phyloP scores from a whole-genome alignment of 1,140 invertebrate species.

The Drosophila neocordata region DNA sequence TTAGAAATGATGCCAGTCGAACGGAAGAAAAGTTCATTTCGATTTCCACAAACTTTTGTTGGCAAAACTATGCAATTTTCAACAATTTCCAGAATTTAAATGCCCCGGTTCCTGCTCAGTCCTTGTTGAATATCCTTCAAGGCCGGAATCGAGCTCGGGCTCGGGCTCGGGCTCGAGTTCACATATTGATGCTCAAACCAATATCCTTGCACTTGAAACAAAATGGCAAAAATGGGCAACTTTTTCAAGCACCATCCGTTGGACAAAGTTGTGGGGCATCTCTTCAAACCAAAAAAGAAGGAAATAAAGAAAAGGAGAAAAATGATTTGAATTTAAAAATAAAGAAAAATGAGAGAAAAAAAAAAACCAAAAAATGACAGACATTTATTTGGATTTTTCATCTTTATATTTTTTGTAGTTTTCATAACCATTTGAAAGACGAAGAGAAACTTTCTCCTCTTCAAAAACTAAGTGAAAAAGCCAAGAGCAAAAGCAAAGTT shows the following conservation, averaged over 20 bases:
- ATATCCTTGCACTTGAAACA: constrained; percentile 32
- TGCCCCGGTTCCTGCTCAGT: constrained; percentile 37
- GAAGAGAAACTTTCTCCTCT: constrained; percentile 11
- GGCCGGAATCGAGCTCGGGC: neutral
- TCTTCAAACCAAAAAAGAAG: constrained; percentile 34
- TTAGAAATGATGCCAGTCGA: neutral
- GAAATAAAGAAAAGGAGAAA: constrained; percentile 44
- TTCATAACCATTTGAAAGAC: constrained; percentile 38
- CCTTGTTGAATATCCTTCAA: constrained; percentile 8
- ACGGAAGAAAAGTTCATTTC: neutral
- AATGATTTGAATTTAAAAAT: constrained; percentile 59
- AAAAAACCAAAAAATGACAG: constrained; percentile 46
- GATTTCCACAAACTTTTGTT: constrained; percentile 9
- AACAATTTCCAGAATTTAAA: constrained; percentile 50
- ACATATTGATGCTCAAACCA: constrained; percentile 12
- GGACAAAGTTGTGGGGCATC: constrained; percentile 60
- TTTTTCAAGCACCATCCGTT: constrained; percentile 47
- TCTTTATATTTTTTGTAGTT: neutral
- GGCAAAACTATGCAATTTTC: constrained; percentile 48
- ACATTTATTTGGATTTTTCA: constrained; percentile 59
- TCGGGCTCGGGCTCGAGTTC: neutral
- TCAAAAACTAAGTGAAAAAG: constrained; percentile 40
- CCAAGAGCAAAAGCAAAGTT: constrained; percentile 56
- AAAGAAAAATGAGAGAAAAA: too few relatives aligned
- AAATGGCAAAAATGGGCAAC: constrained; percentile 38